phyloP scores from a whole-genome alignment of 2,888 invertebrate genomes.

The Drosophila monieri region DNA sequence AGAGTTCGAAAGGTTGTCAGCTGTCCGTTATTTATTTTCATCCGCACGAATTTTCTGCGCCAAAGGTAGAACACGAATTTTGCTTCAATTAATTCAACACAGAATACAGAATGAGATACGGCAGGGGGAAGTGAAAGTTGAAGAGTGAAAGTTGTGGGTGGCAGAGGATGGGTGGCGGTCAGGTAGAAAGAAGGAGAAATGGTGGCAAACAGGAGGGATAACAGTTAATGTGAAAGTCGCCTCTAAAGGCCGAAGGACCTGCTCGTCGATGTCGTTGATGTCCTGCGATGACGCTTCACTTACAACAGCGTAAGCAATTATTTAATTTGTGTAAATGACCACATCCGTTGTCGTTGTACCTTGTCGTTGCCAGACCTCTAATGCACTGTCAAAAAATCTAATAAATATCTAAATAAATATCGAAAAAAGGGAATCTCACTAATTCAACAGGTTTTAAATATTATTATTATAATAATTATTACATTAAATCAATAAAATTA shows the following conservation, averaged over 20 bases:
- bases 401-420: too few relatives aligned
- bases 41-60: conserved; percentile 3
- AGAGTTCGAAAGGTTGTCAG: conserved; percentile 6
- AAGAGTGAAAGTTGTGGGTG: background rate
- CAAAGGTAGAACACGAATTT: conserved; percentile 21
- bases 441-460: too few relatives aligned
- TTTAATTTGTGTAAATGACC: conserved; percentile 65
- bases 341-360: conserved; percentile 43
- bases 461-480: too few relatives aligned
- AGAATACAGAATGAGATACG: conserved; percentile 1
- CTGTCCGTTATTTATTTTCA: conserved; percentile 21
- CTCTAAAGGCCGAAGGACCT: conserved; percentile 1
- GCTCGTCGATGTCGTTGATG: conserved; percentile 25
- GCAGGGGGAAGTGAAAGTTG: background rate
- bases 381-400: conserved; percentile 9
- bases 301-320: conserved; percentile 53
- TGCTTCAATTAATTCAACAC: conserved; percentile 55
- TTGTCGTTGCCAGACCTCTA: conserved; percentile 16
- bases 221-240: background rate
- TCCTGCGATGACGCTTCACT: conserved; percentile 44
- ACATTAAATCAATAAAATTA: too few relatives aligned
- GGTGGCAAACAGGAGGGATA: background rate
- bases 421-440: too few relatives aligned
- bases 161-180: background rate
- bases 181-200: conserved; percentile 2